Base-by-base conservation (phyloP, 2,113 vertebrate species). In the Myanophis thanlyinensis region DNA sequence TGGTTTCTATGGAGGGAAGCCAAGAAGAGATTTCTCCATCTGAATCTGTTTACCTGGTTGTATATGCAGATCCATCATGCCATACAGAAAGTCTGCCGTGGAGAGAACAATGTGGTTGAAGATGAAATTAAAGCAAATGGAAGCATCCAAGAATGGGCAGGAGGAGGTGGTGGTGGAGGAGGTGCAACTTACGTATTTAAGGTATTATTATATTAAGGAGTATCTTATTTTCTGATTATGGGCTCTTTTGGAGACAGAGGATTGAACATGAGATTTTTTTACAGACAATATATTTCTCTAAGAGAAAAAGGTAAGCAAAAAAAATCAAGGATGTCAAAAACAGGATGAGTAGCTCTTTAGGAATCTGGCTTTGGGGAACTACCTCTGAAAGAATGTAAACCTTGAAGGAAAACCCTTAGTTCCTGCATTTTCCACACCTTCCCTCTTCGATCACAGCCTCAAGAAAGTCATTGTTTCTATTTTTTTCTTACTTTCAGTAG, bases 181-280 rank as follows among this genome's bases (percentile, higher is more conserved):
- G 99, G 99, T n/a, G 99, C 98, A 48, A 99, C 99, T 0, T 99
- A 99, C 6, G 97, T 99, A 73, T 99, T 99, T 97, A 99, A 99
- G 99, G 99, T 99, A 96, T n/a, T 35, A 94, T 94, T 30, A 80
- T 23, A 49, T 8, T 44, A 85, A 85, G 8, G 23, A 51, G 8
- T 30, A 46, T 2, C n/a, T 89, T 85, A 56, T 88, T 11, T 12
- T 5, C 25, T 40, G 27, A 8, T 46, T 47, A 27, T 47, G 25
- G 44, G 46, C 10, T 47, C 30, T 46, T 48, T 30, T 35, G 12
- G 25, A 25, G 4, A 20, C 8, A 73, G 47, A 73, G 11, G 10
- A 27, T 15, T 87, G 23, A 87, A 49, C n/a, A 30, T 47, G 27
- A 49, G 2, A n/a, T 18, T 23, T 35, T 52, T 73, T 90, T 46